Evolutionary conservation across 2,113 vertebrate species (phyloP), one percentile per base, ranked within the genome.

Genomic region (Ariopsis seemanni): DNA sequence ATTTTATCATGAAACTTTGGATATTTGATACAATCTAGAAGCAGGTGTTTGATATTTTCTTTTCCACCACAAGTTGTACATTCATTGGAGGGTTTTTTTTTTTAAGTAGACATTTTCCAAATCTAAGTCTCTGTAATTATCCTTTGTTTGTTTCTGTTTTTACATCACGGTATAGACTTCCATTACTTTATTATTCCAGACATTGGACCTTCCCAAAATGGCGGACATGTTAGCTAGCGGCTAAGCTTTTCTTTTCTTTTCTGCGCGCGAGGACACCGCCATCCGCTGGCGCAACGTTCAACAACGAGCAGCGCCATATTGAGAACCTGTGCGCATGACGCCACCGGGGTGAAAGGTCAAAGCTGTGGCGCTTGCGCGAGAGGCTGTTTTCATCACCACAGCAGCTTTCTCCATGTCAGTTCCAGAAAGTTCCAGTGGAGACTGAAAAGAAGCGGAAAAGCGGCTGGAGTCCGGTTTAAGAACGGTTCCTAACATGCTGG

Each of bases 401-500:
- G 79, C 84, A 6, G 82, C 22, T 53, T 80, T 85, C 86, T 86
- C 50, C 55, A 88, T 89, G 88, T 82, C 83, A 90, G 18, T 25
- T 67, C 11, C 18, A 58, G 42, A 63, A 52, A 34, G 60, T 86
- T 89, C n/a, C 22, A 4, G 4, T 34, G 63, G 25, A 57, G 48
- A 85, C 85, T 82, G 85, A 83, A 88, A 90, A 69, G 60, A 34
- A 9, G 42, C 7, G 25, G 42, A 25, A 82, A 77, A 62, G 53
- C 72, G 60, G 69, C 60, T 79, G 75, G 87, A 84, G 87, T 22
- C 82, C 17, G 10, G 48, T 63, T 17, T 80, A 83, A 58, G 85
- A 84, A 82, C 86, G 52, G 65, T 84, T 89, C 75, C 63, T 55
- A 95, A 86, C 85, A 96, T 96, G 95, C 88, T 96, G 92, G 94